Evolutionary conservation across 1,140 invertebrate species (phyloP), one percentile per base, ranked within the genome.

Genomic region (Drosophila biarmipes): DNA sequence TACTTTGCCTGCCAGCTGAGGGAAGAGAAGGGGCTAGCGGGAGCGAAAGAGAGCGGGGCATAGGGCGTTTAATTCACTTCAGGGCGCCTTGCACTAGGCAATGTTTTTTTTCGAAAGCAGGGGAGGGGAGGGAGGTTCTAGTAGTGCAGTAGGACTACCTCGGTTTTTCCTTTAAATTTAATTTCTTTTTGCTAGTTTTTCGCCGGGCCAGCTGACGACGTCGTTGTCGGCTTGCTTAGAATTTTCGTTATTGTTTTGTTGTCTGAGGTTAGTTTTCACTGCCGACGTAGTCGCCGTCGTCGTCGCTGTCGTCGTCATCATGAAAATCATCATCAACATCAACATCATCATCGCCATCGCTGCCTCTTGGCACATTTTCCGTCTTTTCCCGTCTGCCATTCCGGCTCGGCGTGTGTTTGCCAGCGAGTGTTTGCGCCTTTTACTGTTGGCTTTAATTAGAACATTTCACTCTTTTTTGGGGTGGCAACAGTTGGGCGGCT

Each of bases 191-290:
- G 82, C 74, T 89, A 89, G 78, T 87, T 82, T 82, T 89, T 59
- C 46, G 61, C 51, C 58, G 48, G 67, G 53, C 67, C 71, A 54
- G 58, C 57, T 49, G 56, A 46, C 56, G 63, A 62, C 53, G 63
- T 37, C 58, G 63, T 19, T 74, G 72, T 73, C 71, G 72, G 71
- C 58, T 57, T 87, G 84, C 82, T 89, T 89, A 87, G 82, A 86
- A 89, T 89, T 89, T 86, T 89, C 82, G 79, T 82, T 87, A 87
- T 87, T 89, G 84, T 89, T 69, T 87, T 87, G 82, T 87, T 87
- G 82, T 87, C 82, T 87, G 84, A 87, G 82, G 82, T 87, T 87
- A 87, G 82, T 87, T 87, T 86, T 87, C 84, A 87, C 78, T 86
- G 82, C 78, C 81, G 81, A 66, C 77, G 67, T 58, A 53, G 57